Conservation (phyloP, 1,140 invertebrate genomes). For the Pristionchus pacificus region DNA sequence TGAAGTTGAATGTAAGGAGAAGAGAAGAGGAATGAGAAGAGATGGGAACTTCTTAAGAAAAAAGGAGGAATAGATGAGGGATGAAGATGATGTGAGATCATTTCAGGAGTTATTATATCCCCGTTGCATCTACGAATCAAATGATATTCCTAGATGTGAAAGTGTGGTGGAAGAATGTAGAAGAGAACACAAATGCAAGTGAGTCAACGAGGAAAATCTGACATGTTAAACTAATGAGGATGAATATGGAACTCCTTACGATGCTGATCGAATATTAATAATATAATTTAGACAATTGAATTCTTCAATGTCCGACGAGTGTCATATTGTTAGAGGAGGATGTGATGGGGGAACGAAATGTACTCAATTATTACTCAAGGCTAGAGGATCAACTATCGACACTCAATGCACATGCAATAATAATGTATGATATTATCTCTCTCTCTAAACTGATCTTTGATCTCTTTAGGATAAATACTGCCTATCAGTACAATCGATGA, state of each 20-base stretch:
- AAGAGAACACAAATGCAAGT: not conserved
- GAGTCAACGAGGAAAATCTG: not conserved
- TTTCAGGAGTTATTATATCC: not conserved
- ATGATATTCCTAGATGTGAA: not conserved
- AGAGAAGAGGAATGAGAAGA: not conserved
- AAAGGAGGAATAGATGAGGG: not conserved
- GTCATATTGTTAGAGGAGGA: not conserved
- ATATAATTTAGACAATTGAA: not conserved
- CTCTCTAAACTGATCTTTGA: not conserved
- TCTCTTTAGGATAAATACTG: not conserved
- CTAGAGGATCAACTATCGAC: not conserved
- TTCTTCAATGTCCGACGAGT: not conserved
- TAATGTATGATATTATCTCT: not conserved
- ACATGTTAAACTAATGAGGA: too few species aligned
- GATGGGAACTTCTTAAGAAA: not conserved
- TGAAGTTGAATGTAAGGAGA: not conserved
- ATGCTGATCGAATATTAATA: too few species aligned
- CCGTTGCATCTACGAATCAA: not conserved
- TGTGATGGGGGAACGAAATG: not conserved
- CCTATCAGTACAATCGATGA: not conserved
- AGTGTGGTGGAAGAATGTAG: not conserved
- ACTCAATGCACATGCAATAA: not conserved
- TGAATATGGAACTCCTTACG: not conserved
- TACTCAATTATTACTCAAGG: not conserved
- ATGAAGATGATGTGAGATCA: not conserved